Percentiles rank a stretch among this genome's conserved stretches.
phyloP scores from a whole-genome alignment of 2,113 vertebrate species.

The Todiramphus saurophagus region DNA sequence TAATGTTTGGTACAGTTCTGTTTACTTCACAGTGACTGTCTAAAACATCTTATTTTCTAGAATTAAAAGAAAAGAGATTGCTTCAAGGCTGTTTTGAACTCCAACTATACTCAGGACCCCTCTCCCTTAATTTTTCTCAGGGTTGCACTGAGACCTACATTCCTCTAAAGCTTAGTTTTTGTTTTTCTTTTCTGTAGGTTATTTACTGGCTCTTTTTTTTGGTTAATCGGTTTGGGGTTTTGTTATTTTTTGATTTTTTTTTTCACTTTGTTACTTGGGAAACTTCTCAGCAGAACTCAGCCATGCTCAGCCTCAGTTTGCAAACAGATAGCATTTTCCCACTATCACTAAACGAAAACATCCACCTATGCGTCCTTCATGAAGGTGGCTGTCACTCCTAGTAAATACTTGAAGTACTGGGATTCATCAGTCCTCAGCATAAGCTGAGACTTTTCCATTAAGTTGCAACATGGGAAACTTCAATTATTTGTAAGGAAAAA shows the following conservation, averaged over 20 bases:
- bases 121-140: not conserved
- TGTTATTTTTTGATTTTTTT: not conserved
- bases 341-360: not conserved
- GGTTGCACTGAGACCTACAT: not conserved
- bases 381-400: not conserved
- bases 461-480: not conserved
- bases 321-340: not conserved
- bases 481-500: not conserved
- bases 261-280: not conserved
- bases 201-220: not conserved
- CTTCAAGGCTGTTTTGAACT: not conserved
- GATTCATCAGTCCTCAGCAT: not conserved
- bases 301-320: not conserved
- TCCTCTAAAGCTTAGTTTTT: not conserved
- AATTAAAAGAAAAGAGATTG: not conserved
- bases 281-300: not conserved
- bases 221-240: accelerated
- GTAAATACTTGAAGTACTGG: not conserved
- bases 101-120: not conserved
- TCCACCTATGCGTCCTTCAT: not conserved
- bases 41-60: not conserved
- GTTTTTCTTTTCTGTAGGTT: not conserved
- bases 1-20: not conserved
- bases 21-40: not conserved
- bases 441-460: not conserved